Evolutionary conservation across 2,113 vertebrate species (phyloP).

Genomic region (Notothenia coriiceps): DNA sequence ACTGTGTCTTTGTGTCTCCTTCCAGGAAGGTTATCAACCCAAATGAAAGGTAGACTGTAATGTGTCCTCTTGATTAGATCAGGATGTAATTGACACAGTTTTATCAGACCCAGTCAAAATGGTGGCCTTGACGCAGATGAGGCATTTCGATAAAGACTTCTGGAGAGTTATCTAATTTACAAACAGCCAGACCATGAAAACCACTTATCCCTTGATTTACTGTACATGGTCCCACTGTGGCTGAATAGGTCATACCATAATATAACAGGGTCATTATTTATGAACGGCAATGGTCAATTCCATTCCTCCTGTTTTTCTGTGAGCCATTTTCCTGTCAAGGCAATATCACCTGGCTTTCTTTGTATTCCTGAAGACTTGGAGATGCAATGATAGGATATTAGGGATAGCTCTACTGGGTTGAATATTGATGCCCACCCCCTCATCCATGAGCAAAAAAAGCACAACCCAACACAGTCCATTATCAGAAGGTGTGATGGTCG

Average conservation of each 20-base stretch:
- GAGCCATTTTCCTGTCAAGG: too few relatives aligned
- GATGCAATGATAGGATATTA: slow-evolving; percentile 35
- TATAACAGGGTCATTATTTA: slow-evolving; percentile 25
- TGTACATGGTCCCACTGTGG: neutral
- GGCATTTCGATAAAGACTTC: slow-evolving; percentile 41
- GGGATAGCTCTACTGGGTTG: slow-evolving; percentile 20
- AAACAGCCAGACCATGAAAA: slow-evolving; percentile 34
- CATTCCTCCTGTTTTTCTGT: slow-evolving; percentile 9
- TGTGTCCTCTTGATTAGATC: slow-evolving; percentile 60
- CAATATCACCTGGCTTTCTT: neutral
- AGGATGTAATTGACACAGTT: slow-evolving; percentile 61
- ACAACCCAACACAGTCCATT: slow-evolving; percentile 6
- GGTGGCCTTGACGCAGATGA: slow-evolving; percentile 31
- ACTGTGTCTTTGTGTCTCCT: slow-evolving; percentile 27
- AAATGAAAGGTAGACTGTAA: slow-evolving; percentile 52
- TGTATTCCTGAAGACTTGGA: slow-evolving; percentile 8
- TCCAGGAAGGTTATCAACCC: slow-evolving; percentile 60
- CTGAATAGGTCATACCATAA: neutral
- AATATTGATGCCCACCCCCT: slow-evolving; percentile 1
- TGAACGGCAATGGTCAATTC: slow-evolving; percentile 6
- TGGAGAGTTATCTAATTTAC: slow-evolving; percentile 33
- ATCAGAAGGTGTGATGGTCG: slow-evolving; percentile 14
- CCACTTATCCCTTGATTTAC: slow-evolving; percentile 36
- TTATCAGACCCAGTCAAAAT: slow-evolving; percentile 42
- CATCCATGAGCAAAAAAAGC: slow-evolving; percentile 25